Conservation (phyloP, 1,140 invertebrate species). For the Trichonephila clavata region DNA sequence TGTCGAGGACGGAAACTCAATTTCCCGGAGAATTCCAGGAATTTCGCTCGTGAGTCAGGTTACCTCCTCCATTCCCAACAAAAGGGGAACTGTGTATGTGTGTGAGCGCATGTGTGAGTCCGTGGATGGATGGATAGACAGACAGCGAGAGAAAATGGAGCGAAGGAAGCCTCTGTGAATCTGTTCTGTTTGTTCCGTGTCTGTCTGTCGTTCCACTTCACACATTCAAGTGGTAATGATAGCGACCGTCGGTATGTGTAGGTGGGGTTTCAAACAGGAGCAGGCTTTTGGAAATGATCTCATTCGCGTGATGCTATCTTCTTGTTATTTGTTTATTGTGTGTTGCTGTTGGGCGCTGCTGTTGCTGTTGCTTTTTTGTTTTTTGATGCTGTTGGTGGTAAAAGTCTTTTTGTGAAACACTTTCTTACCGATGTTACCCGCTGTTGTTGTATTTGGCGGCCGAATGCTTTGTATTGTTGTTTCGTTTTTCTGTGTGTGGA, state of each 20-base stretch:
- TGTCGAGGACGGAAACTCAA: conserved; percentile 74
- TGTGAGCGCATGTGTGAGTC: background rate
- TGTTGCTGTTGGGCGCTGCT: background rate
- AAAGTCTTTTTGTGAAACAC: background rate
- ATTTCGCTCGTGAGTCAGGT: conserved; percentile 70
- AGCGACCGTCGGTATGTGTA: background rate
- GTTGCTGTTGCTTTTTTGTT: conserved; percentile 5
- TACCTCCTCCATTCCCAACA: conserved; percentile 61
- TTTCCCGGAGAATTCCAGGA: conserved; percentile 74
- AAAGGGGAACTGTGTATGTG: conserved; percentile 5
- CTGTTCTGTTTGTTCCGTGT: background rate
- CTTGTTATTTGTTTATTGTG: conserved; percentile 37
- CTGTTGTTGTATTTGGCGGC: background rate
- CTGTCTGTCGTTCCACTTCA: conserved; percentile 52
- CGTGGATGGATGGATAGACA: conserved; percentile 34
- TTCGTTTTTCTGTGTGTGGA: background rate
- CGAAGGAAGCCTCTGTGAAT: background rate
- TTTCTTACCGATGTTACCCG: background rate
- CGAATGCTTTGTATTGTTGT: conserved; percentile 14
- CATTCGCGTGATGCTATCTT: conserved; percentile 48
- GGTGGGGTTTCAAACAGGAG: background rate
- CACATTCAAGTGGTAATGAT: conserved; percentile 69
- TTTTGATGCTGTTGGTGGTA: background rate
- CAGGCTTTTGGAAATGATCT: conserved; percentile 45
- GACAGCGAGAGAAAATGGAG: background rate